phyloP scores from a whole-genome alignment of 2,888 invertebrate genomes.

The Stratiomys singularior region DNA sequence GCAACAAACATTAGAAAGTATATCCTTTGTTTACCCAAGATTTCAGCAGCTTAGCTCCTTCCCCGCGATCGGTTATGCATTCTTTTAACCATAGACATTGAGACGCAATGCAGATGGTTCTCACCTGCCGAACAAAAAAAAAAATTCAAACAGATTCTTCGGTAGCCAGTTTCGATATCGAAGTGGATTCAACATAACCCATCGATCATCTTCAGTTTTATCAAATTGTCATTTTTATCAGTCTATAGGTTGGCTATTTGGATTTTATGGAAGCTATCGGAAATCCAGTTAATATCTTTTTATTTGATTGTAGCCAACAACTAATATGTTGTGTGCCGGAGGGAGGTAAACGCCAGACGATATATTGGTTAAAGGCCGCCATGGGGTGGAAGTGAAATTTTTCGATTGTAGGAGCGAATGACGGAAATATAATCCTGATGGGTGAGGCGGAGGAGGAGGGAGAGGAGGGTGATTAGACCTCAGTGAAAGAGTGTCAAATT shows the following conservation, averaged over 20 bases:
- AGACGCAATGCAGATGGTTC: slow-evolving; percentile 17
- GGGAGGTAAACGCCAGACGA: too few species aligned
- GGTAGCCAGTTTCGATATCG: not conserved
- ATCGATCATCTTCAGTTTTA: slow-evolving; percentile 46
- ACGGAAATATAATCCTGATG: too few species aligned
- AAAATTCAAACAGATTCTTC: not conserved
- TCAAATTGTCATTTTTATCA: slow-evolving; percentile 44
- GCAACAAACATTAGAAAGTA: not conserved
- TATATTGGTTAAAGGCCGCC: too few species aligned
- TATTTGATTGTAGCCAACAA: slow-evolving; percentile 9
- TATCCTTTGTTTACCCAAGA: slow-evolving; percentile 15
- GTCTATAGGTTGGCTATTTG: slow-evolving; percentile 32
- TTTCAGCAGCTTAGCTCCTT: too few species aligned
- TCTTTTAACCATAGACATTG: not conserved
- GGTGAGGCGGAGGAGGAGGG: too few species aligned
- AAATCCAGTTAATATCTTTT: slow-evolving; percentile 30
- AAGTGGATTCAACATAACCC: not conserved
- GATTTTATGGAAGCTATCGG: slow-evolving; percentile 40
- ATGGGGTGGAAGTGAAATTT: too few species aligned
- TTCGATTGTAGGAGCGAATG: too few species aligned
- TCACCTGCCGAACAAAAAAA: not conserved
- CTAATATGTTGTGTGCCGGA: not conserved
- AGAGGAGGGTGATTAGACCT: too few species aligned
- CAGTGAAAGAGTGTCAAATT: too few species aligned
- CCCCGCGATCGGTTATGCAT: not conserved